Base-by-base conservation (phyloP, 1,140 invertebrate genomes). In the Brachionus paranguensis region DNA sequence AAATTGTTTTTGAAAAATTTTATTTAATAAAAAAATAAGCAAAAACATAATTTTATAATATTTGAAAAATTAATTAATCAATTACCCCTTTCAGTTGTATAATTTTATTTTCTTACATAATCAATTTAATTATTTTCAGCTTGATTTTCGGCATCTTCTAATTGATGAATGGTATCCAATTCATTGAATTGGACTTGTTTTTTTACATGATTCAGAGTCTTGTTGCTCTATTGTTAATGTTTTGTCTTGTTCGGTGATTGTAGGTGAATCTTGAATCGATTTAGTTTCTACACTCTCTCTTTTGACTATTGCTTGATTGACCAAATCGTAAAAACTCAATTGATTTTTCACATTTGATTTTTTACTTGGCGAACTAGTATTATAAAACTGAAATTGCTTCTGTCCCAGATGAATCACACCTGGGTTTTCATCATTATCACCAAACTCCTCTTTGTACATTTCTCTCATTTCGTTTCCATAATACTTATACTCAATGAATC, bases 381-480 rank as follows among this genome's bases (percentile, higher is more conserved):
- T 27, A 55, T 29, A 45, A 81, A 41, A 81, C n/a, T 60, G 33
- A 47, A 64, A 43, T 27, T 64, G 78, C 14, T 64, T 60, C 11
- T 68, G 53, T 10, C 60, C 41, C 3, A 55, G 3, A 17, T 29
- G 47, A 79, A 33, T 6, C n/a, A 41, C 43, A 17, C 41, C n/a
- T 37, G 11, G 29, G 20, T 43, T 45, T 29, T 20, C 64, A 3
- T 20, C 33, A 68, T 64, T 60, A 0, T 60, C 78, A 64, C 60
- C 53, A 64, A 64, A 81, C 37, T 81, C 78, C 2, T 81, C 78
- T 41, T 81, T 81, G 27, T 64, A 81, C 78, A 81, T 47, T n/a
- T 81, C 78, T n/a, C 64, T 24, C 78, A 81, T 81, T 47, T 81
- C 78, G 11, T 81, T 81, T 5, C 78, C 78, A 68, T 64, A 64